A percentile compares a stretch with the other conserved stretches of the same genome.
These are phyloP conservation scores for Melolontha melolontha DNA, from an alignment of 2,888 invertebrate genomes.

Conservation along the genomic window DNA sequence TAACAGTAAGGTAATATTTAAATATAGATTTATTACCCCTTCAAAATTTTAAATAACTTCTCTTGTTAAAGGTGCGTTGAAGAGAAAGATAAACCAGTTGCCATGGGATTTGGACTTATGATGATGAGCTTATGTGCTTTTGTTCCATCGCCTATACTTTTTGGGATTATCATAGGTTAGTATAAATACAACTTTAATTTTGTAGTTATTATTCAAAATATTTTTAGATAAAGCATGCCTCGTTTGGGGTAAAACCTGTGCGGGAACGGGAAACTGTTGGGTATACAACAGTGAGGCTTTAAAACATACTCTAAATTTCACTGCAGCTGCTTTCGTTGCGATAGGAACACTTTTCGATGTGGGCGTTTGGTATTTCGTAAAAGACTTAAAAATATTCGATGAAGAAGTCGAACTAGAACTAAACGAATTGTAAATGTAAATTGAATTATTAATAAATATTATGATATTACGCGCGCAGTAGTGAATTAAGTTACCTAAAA, in stretches of 20 bases:
- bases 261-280: constrained; percentile 80
- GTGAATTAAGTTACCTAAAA: constrained; percentile 28
- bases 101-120: constrained; percentile 78
- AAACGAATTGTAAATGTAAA: constrained; percentile 33
- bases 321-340: constrained; percentile 74
- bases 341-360: constrained; percentile 75
- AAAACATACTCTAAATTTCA: constrained; percentile 74
- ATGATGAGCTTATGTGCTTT: constrained; percentile 78
- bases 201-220: not conserved
- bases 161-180: constrained; percentile 78
- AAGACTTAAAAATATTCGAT: constrained; percentile 77
- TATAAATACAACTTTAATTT: constrained; percentile 15
- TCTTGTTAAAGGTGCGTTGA: constrained; percentile 71
- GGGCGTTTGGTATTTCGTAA: constrained; percentile 77
- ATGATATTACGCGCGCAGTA: too few relatives aligned
- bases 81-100: constrained; percentile 78
- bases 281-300: constrained; percentile 76
- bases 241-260: constrained; percentile 81
- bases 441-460: constrained; percentile 13
- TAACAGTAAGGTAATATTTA: constrained; percentile 68
- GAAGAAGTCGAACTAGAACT: constrained; percentile 66
- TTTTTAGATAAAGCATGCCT: constrained; percentile 73
- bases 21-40: too few relatives aligned
- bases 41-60: too few relatives aligned
- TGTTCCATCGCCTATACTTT: constrained; percentile 82